These are phyloP conservation scores for Leguminivora glycinivorella DNA, from an alignment of 1,140 invertebrate genomes.

Conservation along the genomic window DNA sequence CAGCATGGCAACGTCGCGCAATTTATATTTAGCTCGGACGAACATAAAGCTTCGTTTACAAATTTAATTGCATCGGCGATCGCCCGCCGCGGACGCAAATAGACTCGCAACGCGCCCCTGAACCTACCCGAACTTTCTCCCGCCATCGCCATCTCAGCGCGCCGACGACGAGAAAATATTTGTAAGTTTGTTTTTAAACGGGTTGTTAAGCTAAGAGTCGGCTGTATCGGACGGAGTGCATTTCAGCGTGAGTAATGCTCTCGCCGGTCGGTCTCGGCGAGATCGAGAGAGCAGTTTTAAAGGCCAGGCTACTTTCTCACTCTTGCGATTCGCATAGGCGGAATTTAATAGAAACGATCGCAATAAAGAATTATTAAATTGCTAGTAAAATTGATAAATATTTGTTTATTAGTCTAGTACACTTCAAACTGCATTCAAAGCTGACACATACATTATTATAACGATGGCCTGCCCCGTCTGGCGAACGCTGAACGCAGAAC, in stretches of 20 bases:
- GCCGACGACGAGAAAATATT: slow-evolving; percentile 40
- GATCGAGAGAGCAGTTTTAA: slow-evolving; percentile 28
- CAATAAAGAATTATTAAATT: slow-evolving; percentile 19
- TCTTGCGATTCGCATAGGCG: slow-evolving; percentile 16
- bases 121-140: slow-evolving; percentile 75
- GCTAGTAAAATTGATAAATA: slow-evolving; percentile 16
- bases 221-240: slow-evolving; percentile 27
- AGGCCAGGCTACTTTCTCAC: slow-evolving; percentile 26
- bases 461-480: slow-evolving; percentile 60
- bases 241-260: slow-evolving; percentile 31
- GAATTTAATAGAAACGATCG: slow-evolving; percentile 5
- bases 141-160: slow-evolving; percentile 31
- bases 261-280: slow-evolving; percentile 27
- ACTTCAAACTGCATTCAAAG: slow-evolving; percentile 55
- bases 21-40: slow-evolving; percentile 66
- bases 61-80: slow-evolving; percentile 77
- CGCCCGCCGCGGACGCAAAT: slow-evolving; percentile 73
- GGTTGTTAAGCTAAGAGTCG: slow-evolving; percentile 25
- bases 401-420: slow-evolving; percentile 27
- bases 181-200: slow-evolving; percentile 42
- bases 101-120: slow-evolving; percentile 66
- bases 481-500: slow-evolving; percentile 58
- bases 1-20: slow-evolving; percentile 57
- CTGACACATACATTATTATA: slow-evolving; percentile 55
- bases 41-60: slow-evolving; percentile 73